A percentile compares a stretch with the other conserved stretches of the same genome.
Conservation (phyloP, 2,888 invertebrate genomes). For the Ptilodon capucinus region DNA sequence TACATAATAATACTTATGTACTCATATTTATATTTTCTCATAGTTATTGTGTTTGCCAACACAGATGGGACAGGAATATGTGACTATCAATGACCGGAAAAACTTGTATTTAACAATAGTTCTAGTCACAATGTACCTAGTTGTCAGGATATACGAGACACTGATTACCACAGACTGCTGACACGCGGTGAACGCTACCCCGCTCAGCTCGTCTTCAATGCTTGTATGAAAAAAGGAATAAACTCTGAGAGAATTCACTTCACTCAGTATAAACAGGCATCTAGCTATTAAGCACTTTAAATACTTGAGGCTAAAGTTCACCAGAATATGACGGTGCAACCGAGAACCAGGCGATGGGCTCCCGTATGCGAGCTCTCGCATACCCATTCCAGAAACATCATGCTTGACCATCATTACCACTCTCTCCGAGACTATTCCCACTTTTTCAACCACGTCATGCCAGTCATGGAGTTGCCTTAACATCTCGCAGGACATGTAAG, state of each 20-base stretch:
- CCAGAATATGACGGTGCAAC: too few relatives aligned
- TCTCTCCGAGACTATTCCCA: conserved; percentile 66
- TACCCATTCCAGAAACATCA: conserved; percentile 13
- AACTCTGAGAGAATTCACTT: conserved; percentile 34
- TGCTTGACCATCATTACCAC: conserved; percentile 21
- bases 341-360: too few relatives aligned
- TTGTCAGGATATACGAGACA: conserved; percentile 8
- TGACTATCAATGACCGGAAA: conserved; percentile 62
- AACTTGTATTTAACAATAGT: conserved; percentile 45
- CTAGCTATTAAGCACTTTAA: not conserved
- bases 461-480: conserved; percentile 59
- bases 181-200: conserved; percentile 12
- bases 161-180: conserved; percentile 8
- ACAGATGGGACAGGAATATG: conserved; percentile 55
- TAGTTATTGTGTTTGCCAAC: conserved; percentile 70
- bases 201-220: conserved; percentile 21
- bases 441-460: conserved; percentile 66
- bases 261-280: not conserved
- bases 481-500: conserved; percentile 64
- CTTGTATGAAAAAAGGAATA: conserved; percentile 48
- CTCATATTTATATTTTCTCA: conserved; percentile 69
- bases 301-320: too few relatives aligned
- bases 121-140: conserved; percentile 33
- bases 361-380: too few relatives aligned
- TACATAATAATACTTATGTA: conserved; percentile 49